These are phyloP conservation scores for Aphelinus atriplicis DNA, from an alignment of 1,140 invertebrate species.

Conservation along the genomic window DNA sequence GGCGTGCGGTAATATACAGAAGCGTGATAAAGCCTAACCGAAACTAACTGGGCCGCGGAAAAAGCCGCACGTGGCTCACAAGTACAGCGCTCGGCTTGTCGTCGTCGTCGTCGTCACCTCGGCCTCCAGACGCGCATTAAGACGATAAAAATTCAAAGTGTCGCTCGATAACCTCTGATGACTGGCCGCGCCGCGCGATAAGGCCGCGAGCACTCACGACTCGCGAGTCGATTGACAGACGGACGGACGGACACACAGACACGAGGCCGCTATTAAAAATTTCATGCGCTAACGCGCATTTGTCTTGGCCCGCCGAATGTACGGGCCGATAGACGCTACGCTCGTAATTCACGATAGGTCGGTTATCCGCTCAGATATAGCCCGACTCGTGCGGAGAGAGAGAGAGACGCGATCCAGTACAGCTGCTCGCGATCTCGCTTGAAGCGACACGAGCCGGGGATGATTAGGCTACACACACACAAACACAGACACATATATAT, in stretches of 20 bases:
- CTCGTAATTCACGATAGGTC: too few relatives aligned
- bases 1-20: too few relatives aligned
- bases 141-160: not conserved
- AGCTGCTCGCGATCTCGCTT: too few relatives aligned
- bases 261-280: constrained; percentile 6
- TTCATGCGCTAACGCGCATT: constrained; percentile 34
- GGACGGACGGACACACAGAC: not conserved
- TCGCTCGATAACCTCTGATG: constrained; percentile 23
- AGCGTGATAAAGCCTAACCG: too few relatives aligned
- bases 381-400: too few relatives aligned
- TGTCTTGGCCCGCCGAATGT: too few relatives aligned
- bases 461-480: too few relatives aligned
- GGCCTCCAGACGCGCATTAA: constrained; percentile 21
- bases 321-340: too few relatives aligned
- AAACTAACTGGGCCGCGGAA: not conserved
- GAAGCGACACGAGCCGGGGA: too few relatives aligned
- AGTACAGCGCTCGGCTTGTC: not conserved
- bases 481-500: too few relatives aligned
- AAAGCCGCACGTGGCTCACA: not conserved
- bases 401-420: too few relatives aligned
- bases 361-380: too few relatives aligned
- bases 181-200: not conserved
- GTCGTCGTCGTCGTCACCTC: constrained; percentile 9
- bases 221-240: not conserved
- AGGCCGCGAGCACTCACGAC: not conserved